Percentiles rank a stretch among this genome's conserved stretches.
Evolutionary conservation across 2,113 vertebrate species (phyloP).

Genomic region (Tringa solitaria): DNA sequence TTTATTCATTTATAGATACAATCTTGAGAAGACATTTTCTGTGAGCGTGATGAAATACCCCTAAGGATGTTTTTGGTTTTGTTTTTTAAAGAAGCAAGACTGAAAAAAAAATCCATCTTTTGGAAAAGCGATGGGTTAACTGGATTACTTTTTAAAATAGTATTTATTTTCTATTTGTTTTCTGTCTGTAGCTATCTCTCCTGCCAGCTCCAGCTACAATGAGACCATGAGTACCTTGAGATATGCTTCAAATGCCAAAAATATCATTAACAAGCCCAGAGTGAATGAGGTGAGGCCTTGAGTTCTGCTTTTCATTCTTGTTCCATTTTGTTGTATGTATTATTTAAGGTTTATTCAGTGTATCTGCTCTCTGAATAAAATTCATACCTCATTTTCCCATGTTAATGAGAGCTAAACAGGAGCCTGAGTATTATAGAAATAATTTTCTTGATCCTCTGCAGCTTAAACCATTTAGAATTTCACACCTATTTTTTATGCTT

Average conservation of each 20-base stretch:
- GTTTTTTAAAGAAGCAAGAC: background rate
- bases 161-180: background rate
- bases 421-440: background rate
- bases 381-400: background rate
- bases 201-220: slow-evolving; percentile 89
- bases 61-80: background rate
- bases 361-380: background rate
- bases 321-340: background rate
- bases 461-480: background rate
- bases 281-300: slow-evolving; percentile 90
- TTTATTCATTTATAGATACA: background rate
- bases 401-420: background rate
- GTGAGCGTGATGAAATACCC: background rate
- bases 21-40: background rate
- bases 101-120: background rate
- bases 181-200: slow-evolving; percentile 85
- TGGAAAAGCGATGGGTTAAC: background rate
- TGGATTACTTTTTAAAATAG: background rate
- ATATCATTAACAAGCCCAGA: slow-evolving; percentile 93
- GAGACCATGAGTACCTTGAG: slow-evolving; percentile 96
- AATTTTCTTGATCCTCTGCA: background rate
- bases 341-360: background rate
- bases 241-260: slow-evolving; percentile 94
- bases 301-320: background rate
- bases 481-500: background rate